These are phyloP conservation scores for Holacanthus passer DNA, from an alignment of 2,113 vertebrate species.

Conservation along the genomic window DNA sequence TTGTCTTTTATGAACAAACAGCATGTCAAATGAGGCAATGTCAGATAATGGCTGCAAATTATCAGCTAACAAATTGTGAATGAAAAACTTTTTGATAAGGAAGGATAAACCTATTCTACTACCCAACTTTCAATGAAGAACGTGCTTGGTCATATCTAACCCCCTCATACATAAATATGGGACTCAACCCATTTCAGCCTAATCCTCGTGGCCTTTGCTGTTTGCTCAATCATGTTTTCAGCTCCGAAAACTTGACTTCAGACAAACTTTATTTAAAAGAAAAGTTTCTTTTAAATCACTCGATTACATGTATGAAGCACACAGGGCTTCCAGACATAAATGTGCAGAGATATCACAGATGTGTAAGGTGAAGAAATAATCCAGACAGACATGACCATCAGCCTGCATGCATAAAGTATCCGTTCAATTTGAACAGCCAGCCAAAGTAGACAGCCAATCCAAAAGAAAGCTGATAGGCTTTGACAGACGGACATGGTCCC, in stretches of 20 bases:
- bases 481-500: conserved; percentile 46
- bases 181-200: conserved; percentile 62
- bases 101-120: conserved; percentile 49
- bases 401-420: conserved; percentile 56
- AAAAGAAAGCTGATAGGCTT: conserved; percentile 51
- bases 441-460: conserved; percentile 49
- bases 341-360: conserved; percentile 9
- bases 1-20: not conserved
- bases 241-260: conserved; percentile 27
- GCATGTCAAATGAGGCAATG: not conserved
- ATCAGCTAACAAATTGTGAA: not conserved
- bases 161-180: conserved; percentile 80
- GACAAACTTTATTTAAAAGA: conserved; percentile 40
- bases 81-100: conserved; percentile 26
- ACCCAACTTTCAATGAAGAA: conserved; percentile 50
- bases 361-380: conserved; percentile 43
- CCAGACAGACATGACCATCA: conserved; percentile 49
- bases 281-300: conserved; percentile 37
- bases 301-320: conserved; percentile 14
- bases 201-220: conserved; percentile 73
- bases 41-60: not conserved
- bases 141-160: conserved; percentile 76
- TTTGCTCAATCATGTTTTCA: conserved; percentile 51
- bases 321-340: conserved; percentile 28
- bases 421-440: conserved; percentile 54